These are phyloP conservation scores for Leuciscus waleckii DNA, from an alignment of 2,797 vertebrate species.

Conservation along the genomic window DNA sequence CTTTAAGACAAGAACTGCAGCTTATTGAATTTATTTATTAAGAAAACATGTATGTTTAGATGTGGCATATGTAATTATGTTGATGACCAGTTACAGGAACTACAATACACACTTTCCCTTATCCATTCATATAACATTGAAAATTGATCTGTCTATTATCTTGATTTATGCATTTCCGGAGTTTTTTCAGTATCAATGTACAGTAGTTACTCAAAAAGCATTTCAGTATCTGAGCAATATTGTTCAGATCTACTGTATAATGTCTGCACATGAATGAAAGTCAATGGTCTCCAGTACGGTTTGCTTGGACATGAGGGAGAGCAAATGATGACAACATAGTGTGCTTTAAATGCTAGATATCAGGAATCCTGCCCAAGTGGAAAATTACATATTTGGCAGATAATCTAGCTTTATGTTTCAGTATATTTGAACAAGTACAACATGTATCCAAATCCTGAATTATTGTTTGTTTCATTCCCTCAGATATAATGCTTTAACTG, in stretches of 20 bases:
- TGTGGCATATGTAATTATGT: too few species aligned
- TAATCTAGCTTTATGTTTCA: neutral
- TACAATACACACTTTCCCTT: neutral
- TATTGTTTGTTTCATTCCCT: neutral
- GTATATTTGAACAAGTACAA: neutral
- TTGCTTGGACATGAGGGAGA: neutral
- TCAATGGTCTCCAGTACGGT: neutral
- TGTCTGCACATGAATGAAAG: neutral
- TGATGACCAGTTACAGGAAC: neutral
- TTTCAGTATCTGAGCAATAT: neutral
- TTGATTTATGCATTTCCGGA: neutral
- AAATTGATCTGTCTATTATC: neutral
- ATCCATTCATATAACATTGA: neutral
- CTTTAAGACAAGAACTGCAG: neutral
- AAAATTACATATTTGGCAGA: too few species aligned
- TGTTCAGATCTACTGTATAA: neutral
- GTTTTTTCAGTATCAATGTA: neutral
- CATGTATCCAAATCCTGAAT: neutral
- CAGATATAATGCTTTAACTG: slow-evolving; percentile 86
- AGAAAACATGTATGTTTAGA: neutral
- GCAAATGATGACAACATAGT: neutral
- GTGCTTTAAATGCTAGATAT: neutral
- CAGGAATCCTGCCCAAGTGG: neutral
- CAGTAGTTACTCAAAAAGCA: neutral
- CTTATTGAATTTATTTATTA: too few species aligned